A percentile compares a stretch with the other conserved stretches of the same genome.
Conservation (phyloP, 2,797 vertebrate species). For the Coracias cyanogaster region DNA sequence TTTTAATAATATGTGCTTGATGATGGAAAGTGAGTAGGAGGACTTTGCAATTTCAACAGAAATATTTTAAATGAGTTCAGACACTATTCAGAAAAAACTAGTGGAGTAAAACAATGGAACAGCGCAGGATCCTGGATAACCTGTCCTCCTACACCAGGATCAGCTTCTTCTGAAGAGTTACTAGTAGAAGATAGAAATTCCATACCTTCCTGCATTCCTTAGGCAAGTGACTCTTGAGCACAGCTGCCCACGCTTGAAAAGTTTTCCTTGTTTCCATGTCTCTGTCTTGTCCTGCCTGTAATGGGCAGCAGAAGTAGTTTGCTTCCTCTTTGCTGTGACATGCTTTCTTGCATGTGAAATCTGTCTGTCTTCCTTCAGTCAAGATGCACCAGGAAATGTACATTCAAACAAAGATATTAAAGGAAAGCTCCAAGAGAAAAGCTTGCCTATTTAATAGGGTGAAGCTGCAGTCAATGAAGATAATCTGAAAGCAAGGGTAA, state of each 20-base stretch:
- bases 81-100: neutral
- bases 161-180: neutral
- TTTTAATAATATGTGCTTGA: neutral
- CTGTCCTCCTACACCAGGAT: neutral
- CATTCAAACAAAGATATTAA: neutral
- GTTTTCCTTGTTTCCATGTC: neutral
- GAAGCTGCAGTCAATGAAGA: neutral
- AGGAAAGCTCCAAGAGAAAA: neutral
- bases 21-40: slow-evolving; percentile 12
- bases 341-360: neutral
- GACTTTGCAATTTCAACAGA: neutral
- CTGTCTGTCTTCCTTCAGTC: neutral
- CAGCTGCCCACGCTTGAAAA: neutral
- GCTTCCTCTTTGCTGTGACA: neutral
- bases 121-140: neutral
- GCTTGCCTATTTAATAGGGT: neutral
- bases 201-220: neutral
- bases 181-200: neutral
- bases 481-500: neutral
- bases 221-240: neutral
- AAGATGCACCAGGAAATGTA: neutral
- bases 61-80: slow-evolving; percentile 30
- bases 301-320: neutral
- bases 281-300: neutral
- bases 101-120: neutral